These are phyloP conservation scores for Rana temporaria DNA, from an alignment of 2,113 vertebrate genomes.

Conservation along the genomic window DNA sequence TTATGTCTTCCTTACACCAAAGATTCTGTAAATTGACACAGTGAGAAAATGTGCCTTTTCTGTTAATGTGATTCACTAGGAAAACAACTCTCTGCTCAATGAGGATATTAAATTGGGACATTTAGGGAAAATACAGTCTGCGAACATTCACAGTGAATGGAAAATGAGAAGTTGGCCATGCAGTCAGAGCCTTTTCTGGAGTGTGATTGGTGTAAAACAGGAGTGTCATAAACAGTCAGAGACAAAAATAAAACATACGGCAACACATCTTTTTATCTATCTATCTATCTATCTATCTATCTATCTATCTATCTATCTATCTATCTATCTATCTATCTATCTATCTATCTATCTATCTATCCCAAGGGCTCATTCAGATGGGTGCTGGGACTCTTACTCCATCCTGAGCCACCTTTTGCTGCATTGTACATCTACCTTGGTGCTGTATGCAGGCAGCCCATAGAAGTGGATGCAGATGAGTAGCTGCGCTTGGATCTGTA, in stretches of 20 bases:
- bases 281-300: no score
- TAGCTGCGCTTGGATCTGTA: no score
- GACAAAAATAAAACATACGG: constrained; percentile 1
- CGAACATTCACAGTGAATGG: constrained; percentile 48
- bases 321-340: no score
- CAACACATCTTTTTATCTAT: no score
- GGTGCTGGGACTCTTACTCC: no score
- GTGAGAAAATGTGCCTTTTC: constrained; percentile 19
- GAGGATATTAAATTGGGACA: constrained; percentile 36
- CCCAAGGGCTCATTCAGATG: no score
- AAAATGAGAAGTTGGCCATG: constrained; percentile 28
- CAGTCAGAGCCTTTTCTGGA: neutral
- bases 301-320: no score
- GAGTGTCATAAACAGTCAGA: constrained; percentile 3
- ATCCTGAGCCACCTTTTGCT: no score
- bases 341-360: no score
- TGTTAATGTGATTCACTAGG: constrained; percentile 24
- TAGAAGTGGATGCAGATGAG: no score
- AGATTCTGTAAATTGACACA: constrained; percentile 35
- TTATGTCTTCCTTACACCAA: constrained; percentile 3
- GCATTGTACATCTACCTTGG: no score
- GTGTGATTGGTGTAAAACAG: constrained; percentile 3
- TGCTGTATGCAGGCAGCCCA: no score
- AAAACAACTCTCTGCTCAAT: constrained; percentile 5
- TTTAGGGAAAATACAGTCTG: constrained; percentile 26